phyloP scores from a whole-genome alignment of 2,888 invertebrate species.

The Amorpha juglandis region DNA sequence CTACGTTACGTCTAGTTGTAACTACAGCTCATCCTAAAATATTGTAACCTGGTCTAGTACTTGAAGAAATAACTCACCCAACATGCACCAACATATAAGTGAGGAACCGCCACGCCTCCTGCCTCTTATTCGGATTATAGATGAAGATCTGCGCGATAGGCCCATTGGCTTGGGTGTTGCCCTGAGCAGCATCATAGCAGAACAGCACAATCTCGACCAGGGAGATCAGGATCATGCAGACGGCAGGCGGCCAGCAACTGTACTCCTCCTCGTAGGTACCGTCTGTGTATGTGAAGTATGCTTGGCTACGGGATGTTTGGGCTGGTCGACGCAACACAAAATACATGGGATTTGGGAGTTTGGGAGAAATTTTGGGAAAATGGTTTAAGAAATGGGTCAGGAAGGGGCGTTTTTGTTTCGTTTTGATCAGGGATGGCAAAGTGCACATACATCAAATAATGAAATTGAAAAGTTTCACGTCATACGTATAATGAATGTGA shows the following conservation, averaged over 20 bases:
- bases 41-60: too few species aligned
- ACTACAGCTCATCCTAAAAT: too few species aligned
- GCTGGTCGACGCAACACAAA: conserved; percentile 63
- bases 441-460: background rate
- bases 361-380: conserved; percentile 27
- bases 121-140: conserved; percentile 93
- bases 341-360: background rate
- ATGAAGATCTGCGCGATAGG: conserved; percentile 93
- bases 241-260: conserved; percentile 95
- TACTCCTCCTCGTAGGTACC: conserved; percentile 96
- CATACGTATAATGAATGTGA: background rate
- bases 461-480: too few species aligned
- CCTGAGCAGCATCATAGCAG: conserved; percentile 80
- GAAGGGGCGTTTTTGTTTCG: conserved; percentile 8
- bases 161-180: conserved; percentile 85
- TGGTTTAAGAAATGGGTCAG: background rate
- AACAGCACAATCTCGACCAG: conserved; percentile 92
- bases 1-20: too few species aligned
- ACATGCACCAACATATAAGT: conserved; percentile 99
- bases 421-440: background rate
- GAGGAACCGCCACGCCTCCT: conserved; percentile 96
- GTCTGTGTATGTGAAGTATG: conserved; percentile 83
- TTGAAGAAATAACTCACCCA: conserved; percentile 85
- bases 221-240: conserved; percentile 96
- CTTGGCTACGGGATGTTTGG: conserved; percentile 62